A percentile compares a stretch with the other conserved stretches of the same genome.
phyloP scores from a whole-genome alignment of 2,113 vertebrate species.

The Nipponia nippon region DNA sequence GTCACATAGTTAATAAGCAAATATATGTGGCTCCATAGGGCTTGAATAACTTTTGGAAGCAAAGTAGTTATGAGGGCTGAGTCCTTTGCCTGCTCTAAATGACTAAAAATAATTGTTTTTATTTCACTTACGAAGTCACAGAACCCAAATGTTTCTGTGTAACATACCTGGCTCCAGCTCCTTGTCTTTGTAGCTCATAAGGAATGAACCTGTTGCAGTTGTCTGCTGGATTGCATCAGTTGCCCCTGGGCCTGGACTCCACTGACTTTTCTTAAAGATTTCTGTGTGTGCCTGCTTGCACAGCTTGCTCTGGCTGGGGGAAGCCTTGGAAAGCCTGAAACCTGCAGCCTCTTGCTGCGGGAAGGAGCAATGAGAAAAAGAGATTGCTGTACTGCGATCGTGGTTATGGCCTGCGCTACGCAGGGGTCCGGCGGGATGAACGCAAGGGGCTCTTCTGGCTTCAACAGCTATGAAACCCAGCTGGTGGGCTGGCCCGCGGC shows the following conservation, averaged over 20 bases:
- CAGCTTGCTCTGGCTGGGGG: not conserved
- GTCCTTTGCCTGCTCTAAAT: not conserved
- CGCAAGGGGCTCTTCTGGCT: not conserved
- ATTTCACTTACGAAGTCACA: not conserved
- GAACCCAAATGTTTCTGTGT: rapidly evolving
- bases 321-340: not conserved
- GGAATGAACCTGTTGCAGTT: not conserved
- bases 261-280: rapidly evolving
- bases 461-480: not conserved
- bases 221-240: not conserved
- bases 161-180: not conserved
- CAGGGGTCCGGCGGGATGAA: not conserved
- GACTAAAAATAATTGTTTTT: not conserved
- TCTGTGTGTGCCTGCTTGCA: not conserved
- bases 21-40: slow-evolving; percentile 40
- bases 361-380: not conserved
- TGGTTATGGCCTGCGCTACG: not conserved
- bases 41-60: slow-evolving; percentile 32
- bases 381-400: not conserved
- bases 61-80: not conserved
- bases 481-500: not conserved
- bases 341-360: not conserved
- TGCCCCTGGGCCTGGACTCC: not conserved
- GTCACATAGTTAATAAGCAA: slow-evolving; percentile 35
- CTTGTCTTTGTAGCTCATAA: rapidly evolving